phyloP scores from a whole-genome alignment of 2,113 vertebrate genomes.

The Lepisosteus oculatus region DNA sequence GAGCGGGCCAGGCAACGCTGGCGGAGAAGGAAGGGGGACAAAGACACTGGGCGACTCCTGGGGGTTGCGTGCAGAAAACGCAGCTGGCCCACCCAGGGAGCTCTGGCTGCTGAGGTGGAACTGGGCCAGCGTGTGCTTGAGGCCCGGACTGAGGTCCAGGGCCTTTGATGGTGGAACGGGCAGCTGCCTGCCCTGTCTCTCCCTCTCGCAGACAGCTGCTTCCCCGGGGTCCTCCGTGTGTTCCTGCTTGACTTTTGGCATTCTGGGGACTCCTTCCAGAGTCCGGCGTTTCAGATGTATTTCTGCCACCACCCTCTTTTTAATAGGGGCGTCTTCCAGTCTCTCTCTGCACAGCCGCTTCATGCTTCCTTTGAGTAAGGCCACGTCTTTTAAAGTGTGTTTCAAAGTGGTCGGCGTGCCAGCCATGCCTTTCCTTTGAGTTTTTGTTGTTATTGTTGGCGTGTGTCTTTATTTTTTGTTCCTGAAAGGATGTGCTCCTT shows the following conservation, averaged over 20 bases:
- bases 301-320: slow-evolving; percentile 85
- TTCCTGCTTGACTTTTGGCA: slow-evolving; percentile 85
- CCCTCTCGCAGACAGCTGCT: slow-evolving; percentile 51
- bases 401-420: slow-evolving; percentile 75
- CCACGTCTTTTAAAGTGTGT: slow-evolving; percentile 67
- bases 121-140: slow-evolving; percentile 95
- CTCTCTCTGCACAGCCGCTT: slow-evolving; percentile 73
- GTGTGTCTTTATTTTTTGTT: slow-evolving; percentile 30
- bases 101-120: slow-evolving; percentile 97
- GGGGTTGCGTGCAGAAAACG: slow-evolving; percentile 88
- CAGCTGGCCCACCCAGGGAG: slow-evolving; percentile 91
- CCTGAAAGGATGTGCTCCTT: slow-evolving; percentile 22
- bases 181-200: slow-evolving; percentile 55
- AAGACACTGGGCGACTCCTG: slow-evolving; percentile 79
- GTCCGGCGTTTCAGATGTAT: slow-evolving; percentile 74
- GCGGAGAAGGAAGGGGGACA: slow-evolving; percentile 83
- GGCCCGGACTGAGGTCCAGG: slow-evolving; percentile 88
- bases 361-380: slow-evolving; percentile 64
- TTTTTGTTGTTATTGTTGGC: slow-evolving; percentile 26
- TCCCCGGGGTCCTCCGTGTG: slow-evolving; percentile 74
- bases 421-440: slow-evolving; percentile 70
- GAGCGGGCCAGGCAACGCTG: slow-evolving; percentile 84
- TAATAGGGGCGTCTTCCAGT: slow-evolving; percentile 79
- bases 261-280: slow-evolving; percentile 65
- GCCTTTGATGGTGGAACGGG: slow-evolving; percentile 67